These are phyloP conservation scores for Siniperca knerii DNA, from an alignment of 2,113 vertebrate genomes.

Conservation along the genomic window DNA sequence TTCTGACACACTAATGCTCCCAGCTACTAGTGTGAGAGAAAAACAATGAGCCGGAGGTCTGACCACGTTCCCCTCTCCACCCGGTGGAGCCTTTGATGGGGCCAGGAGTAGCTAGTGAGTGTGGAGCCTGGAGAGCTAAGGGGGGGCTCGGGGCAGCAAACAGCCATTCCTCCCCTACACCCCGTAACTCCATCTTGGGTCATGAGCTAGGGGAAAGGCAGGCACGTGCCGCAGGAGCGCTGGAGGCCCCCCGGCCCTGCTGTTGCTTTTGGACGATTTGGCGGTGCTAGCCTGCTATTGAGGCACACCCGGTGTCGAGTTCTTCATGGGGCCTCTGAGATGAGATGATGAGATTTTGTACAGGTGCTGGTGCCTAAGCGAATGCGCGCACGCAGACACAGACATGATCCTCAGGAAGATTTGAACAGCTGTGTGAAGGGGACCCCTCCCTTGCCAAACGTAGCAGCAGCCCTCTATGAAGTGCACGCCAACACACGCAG, in stretches of 20 bases:
- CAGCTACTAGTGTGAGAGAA: slow-evolving; percentile 29
- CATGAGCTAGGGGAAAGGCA: slow-evolving; percentile 64
- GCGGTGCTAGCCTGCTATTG: slow-evolving; percentile 35
- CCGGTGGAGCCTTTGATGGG: slow-evolving; percentile 61
- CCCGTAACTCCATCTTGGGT: slow-evolving; percentile 74
- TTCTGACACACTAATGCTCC: slow-evolving; percentile 15
- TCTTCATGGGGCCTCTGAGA: slow-evolving; percentile 64
- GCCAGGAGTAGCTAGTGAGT: slow-evolving; percentile 29
- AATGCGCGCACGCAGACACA: neutral
- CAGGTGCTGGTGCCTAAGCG: slow-evolving; percentile 59
- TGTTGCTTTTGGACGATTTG: slow-evolving; percentile 74
- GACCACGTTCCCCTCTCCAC: slow-evolving; percentile 32
- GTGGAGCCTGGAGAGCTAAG: slow-evolving; percentile 39
- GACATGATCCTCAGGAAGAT: slow-evolving; percentile 67
- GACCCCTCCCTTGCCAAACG: slow-evolving; percentile 66
- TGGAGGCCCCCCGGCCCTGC: slow-evolving; percentile 42
- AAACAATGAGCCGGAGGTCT: slow-evolving; percentile 50
- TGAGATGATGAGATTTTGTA: slow-evolving; percentile 67
- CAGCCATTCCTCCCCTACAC: slow-evolving; percentile 48
- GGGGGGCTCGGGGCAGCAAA: slow-evolving; percentile 37
- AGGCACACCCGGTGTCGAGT: slow-evolving; percentile 52
- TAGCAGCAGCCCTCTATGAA: slow-evolving; percentile 65
- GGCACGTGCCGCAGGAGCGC: slow-evolving; percentile 74
- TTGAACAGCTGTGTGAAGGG: slow-evolving; percentile 81
- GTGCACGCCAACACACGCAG: slow-evolving; percentile 66